These are phyloP conservation scores for Ellobius talpinus DNA, from an alignment of 2,113 vertebrate genomes.

Conservation along the genomic window DNA sequence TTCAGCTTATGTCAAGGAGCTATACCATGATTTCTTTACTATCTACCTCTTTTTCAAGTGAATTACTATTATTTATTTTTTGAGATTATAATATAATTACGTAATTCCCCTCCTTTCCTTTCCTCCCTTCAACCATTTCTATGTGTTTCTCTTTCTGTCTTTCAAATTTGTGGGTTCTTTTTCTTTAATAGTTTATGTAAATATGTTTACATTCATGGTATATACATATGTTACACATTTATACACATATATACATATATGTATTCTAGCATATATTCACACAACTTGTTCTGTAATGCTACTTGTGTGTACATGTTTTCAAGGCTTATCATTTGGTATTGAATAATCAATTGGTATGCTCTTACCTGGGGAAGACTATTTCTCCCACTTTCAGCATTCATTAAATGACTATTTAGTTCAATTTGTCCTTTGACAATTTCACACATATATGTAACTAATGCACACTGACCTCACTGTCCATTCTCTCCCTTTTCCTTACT, in stretches of 20 bases:
- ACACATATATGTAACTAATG: background rate
- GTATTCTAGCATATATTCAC: background rate
- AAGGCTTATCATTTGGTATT: background rate
- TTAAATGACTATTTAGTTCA: background rate
- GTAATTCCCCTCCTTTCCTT: background rate
- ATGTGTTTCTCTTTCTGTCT: background rate
- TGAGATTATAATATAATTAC: background rate
- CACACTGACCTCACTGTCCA: background rate
- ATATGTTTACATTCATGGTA: too few relatives aligned
- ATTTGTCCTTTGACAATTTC: background rate
- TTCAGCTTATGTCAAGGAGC: background rate
- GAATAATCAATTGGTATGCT: background rate
- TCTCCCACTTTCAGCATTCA: background rate
- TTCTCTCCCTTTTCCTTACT: background rate
- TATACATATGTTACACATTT: too few relatives aligned
- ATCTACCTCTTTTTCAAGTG: background rate
- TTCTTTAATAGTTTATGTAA: background rate
- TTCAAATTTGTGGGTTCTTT: background rate
- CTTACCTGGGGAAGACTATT: background rate
- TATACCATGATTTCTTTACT: background rate
- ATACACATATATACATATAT: background rate
- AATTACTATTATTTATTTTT: too few relatives aligned
- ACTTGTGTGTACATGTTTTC: background rate
- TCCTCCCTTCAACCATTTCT: too few relatives aligned
- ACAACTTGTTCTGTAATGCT: background rate